phyloP scores from a whole-genome alignment of 2,113 vertebrate genomes.

The Cathartes aura region DNA sequence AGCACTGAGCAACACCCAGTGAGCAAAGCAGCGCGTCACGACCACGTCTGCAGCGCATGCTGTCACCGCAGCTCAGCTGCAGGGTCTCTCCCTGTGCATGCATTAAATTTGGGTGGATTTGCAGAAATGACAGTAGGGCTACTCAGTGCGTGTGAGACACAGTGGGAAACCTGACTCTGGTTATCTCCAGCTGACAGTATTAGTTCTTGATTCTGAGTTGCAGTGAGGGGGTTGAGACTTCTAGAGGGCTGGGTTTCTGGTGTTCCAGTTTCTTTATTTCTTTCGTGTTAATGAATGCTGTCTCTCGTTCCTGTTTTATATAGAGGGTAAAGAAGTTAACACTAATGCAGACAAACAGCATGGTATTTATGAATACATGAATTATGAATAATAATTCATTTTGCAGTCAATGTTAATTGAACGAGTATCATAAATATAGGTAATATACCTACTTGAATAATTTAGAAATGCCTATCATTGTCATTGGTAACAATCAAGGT shows the following conservation, averaged over 20 bases:
- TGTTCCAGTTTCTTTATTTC: background rate
- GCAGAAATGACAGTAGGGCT: background rate
- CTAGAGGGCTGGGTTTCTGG: background rate
- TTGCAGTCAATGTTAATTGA: background rate
- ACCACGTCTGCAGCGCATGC: rapidly evolving
- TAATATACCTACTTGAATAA: background rate
- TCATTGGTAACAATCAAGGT: background rate
- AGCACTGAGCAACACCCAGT: background rate
- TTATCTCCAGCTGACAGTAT: background rate
- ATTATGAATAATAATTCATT: background rate
- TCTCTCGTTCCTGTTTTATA: background rate
- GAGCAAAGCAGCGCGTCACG: background rate
- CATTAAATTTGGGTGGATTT: background rate
- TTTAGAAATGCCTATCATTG: background rate
- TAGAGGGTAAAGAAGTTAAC: background rate
- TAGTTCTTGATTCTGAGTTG: background rate
- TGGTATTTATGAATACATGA: background rate
- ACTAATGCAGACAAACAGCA: background rate
- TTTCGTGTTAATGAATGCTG: background rate
- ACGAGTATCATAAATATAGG: background rate
- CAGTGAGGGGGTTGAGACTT: background rate
- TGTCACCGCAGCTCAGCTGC: background rate
- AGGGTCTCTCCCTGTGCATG: rapidly evolving
- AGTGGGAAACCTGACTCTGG: background rate
- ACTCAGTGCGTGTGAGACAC: rapidly evolving